A percentile compares a stretch with the other conserved stretches of the same genome.
Evolutionary conservation across 2,797 vertebrate species (phyloP).

Genomic region (Lycodopsis pacificus): DNA sequence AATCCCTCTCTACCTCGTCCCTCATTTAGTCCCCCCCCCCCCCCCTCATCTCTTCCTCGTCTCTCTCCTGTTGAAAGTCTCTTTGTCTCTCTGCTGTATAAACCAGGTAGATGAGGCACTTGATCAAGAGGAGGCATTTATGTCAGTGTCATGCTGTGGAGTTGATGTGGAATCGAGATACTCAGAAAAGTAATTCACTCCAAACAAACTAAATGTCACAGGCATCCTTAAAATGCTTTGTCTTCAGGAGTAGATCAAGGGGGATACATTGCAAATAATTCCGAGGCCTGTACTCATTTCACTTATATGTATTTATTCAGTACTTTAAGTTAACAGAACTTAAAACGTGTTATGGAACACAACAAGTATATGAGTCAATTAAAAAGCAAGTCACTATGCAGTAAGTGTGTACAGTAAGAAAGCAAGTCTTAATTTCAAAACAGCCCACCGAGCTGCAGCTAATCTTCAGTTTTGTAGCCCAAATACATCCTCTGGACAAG

Average conservation of each 20-base stretch:
- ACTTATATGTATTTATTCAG: constrained; percentile 12
- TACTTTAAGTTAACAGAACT: constrained; percentile 4
- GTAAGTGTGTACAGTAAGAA: not conserved
- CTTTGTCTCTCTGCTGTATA: constrained; percentile 42
- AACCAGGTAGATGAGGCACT: constrained; percentile 63
- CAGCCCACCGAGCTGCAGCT: constrained; percentile 50
- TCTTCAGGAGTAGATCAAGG: constrained; percentile 55
- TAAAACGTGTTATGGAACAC: constrained; percentile 12
- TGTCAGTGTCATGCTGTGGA: constrained; percentile 61
- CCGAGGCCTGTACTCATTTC: not conserved
- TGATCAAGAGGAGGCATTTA: constrained; percentile 71
- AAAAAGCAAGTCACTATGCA: not conserved
- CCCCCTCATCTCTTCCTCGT: not conserved
- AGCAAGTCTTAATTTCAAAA: constrained; percentile 39
- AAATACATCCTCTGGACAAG: constrained; percentile 55
- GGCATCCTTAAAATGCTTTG: constrained; percentile 29
- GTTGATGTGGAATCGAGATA: constrained; percentile 53
- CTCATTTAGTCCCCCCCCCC: constrained; percentile 4
- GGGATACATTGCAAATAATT: constrained; percentile 16
- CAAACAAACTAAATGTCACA: constrained; percentile 43
- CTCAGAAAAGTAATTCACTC: constrained; percentile 51
- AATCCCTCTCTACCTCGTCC: constrained; percentile 12
- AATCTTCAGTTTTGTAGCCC: constrained; percentile 52
- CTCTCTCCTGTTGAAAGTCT: not conserved
- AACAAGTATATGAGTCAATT: constrained; percentile 12